Conservation (phyloP, 2,888 invertebrate species). For the Eupelmus urozonus region DNA sequence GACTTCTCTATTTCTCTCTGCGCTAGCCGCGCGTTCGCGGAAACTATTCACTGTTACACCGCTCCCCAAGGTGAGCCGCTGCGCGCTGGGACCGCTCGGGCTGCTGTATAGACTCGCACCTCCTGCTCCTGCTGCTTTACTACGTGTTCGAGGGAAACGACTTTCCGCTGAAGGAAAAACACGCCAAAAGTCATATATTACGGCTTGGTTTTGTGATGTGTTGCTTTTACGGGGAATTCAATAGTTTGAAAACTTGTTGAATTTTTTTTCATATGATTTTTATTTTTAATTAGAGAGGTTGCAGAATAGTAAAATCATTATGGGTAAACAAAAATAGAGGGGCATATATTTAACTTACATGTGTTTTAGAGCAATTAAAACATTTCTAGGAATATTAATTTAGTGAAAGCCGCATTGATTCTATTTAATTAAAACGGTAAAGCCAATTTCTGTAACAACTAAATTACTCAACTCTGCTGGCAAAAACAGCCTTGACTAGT, state of each 20-base stretch:
- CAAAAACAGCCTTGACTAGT: neutral
- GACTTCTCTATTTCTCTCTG: constrained; percentile 35
- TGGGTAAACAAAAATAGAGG: too few relatives aligned
- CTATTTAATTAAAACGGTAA: constrained; percentile 1
- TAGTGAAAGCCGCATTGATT: constrained; percentile 6
- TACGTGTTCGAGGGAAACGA: constrained; percentile 32
- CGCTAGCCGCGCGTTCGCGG: constrained; percentile 25
- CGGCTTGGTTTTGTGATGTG: too few relatives aligned
- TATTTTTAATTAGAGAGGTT: too few relatives aligned
- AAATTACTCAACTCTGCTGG: constrained; percentile 9
- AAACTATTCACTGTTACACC: constrained; percentile 55
- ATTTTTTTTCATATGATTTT: too few relatives aligned
- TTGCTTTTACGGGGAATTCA: too few relatives aligned
- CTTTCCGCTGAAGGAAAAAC: constrained; percentile 41
- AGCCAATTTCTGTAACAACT: neutral
- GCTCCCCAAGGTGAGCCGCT: constrained; percentile 43
- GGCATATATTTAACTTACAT: too few relatives aligned
- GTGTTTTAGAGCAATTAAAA: too few relatives aligned
- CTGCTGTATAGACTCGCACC: too few relatives aligned
- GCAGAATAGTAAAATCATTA: too few relatives aligned
- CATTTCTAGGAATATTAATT: too few relatives aligned
- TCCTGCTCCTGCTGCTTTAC: neutral
- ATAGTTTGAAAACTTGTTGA: too few relatives aligned
- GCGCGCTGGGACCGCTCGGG: constrained; percentile 29
- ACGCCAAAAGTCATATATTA: constrained; percentile 34